A percentile compares a stretch with the other conserved stretches of the same genome.
Conservation (phyloP, 2,888 invertebrate species). For the Cylloceria caligata region DNA sequence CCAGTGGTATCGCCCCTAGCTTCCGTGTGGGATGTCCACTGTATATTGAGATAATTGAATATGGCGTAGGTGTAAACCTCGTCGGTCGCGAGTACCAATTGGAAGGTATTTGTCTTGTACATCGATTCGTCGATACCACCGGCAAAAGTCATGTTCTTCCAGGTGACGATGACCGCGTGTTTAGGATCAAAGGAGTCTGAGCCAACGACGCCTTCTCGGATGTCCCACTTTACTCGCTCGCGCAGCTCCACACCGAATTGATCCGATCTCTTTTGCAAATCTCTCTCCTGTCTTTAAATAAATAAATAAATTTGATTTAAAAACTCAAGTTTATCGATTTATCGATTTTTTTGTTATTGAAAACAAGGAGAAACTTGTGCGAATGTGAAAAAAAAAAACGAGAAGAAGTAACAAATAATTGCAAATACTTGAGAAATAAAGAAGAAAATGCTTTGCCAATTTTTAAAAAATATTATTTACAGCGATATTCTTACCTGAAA, state of each 20-base stretch:
- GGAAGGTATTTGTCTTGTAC: slow-evolving; percentile 97
- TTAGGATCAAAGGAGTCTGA: slow-evolving; percentile 96
- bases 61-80: slow-evolving; percentile 97
- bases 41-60: slow-evolving; percentile 96
- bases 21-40: slow-evolving; percentile 96
- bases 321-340: background rate
- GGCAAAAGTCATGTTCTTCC: slow-evolving; percentile 98
- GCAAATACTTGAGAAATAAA: background rate
- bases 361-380: background rate
- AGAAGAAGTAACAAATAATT: background rate
- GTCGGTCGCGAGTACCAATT: slow-evolving; percentile 96
- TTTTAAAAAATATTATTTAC: background rate
- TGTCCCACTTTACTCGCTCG: slow-evolving; percentile 94
- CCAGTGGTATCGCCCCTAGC: slow-evolving; percentile 95
- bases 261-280: slow-evolving; percentile 91
- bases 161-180: slow-evolving; percentile 95
- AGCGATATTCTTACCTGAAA: slow-evolving; percentile 86
- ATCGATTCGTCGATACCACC: slow-evolving; percentile 94
- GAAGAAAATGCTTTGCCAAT: background rate
- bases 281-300: slow-evolving; percentile 87
- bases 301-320: background rate
- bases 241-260: slow-evolving; percentile 94
- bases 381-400: background rate
- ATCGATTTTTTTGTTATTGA: background rate
- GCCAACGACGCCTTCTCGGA: slow-evolving; percentile 95